A percentile compares a stretch with the other conserved stretches of the same genome.
Evolutionary conservation across 2,888 invertebrate species (phyloP).

Genomic region (Incurvaria masculella): DNA sequence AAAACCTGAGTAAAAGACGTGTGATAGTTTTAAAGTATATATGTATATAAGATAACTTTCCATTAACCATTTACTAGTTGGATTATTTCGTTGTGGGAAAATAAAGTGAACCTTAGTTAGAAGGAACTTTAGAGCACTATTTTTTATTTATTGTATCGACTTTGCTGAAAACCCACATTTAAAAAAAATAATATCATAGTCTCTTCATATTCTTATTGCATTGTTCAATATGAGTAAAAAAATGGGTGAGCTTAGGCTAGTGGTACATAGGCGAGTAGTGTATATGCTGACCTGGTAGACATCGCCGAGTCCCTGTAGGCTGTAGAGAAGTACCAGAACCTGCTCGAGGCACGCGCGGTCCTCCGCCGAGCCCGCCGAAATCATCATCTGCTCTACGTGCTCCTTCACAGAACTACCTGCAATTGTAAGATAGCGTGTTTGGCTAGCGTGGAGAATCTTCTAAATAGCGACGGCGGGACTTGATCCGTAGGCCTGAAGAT

Average conservation of each 20-base stretch:
- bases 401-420: constrained; percentile 50
- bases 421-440: not conserved
- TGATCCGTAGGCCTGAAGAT: too few relatives aligned
- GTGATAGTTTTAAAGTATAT: too few relatives aligned
- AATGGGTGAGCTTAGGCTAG: constrained; percentile 10
- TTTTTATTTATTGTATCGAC: too few relatives aligned
- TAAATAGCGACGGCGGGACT: not conserved
- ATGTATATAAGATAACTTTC: too few relatives aligned
- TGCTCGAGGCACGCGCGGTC: constrained; percentile 63
- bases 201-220: not conserved
- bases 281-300: constrained; percentile 47
- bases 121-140: too few relatives aligned
- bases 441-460: not conserved
- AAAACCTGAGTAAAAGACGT: too few relatives aligned
- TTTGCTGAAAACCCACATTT: not conserved
- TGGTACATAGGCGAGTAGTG: constrained; percentile 14
- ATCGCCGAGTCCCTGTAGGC: constrained; percentile 56
- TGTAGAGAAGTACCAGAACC: constrained; percentile 59
- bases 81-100: too few relatives aligned
- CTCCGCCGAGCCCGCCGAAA: constrained; percentile 49
- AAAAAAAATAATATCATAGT: not conserved
- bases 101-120: too few relatives aligned
- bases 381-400: constrained; percentile 49
- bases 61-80: too few relatives aligned
- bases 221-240: constrained; percentile 3